Base-by-base conservation (phyloP, 2,888 invertebrate genomes). In the Philereme transversata region DNA sequence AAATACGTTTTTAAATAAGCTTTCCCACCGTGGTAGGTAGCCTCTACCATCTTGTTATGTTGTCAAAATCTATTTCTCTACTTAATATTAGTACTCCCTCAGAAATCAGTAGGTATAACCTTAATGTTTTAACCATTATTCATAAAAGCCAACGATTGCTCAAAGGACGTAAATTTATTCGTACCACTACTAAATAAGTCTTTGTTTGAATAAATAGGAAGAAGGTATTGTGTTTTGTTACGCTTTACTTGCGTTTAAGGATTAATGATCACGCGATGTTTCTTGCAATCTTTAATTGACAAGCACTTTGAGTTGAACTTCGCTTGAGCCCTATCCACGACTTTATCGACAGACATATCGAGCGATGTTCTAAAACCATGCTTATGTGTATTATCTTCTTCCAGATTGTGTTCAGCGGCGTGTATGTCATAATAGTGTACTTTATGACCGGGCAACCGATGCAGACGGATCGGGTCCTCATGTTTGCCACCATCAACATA, bases 391-490 rank as follows among this genome's bases (percentile, higher is more conserved):
- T 7, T 8, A 40, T 40, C 59, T 61, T 65, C 64, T 93, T 93
- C 4, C 93, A 97, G 97, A 95, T 97, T 65, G 93, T 97, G 63
- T 96, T 97, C 84, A 97, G 97, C 54, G 95, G 96, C 59, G 95
- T 97, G 38, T 98, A 97, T 84, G 96, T 97, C 59, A 94, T 96
- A 74, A 98, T 98, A 71, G 97, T 98, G 8, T 99, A 99, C 90
- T 98, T 97, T 90, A 96, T 99, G 95, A 98, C 99, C 35, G 96
- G 97, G 6, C 99, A 99, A 85, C 99, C 98, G n/a, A 94, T 96
- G 90, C 97, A 98, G 78, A 93, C 95, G 56, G 94, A 95, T 62
- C 94, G 99, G 55, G 96, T 97, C 79, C 90, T 95, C 44, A 96
- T 97, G 96, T 96, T 97, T 75, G 93, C 96, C 5, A 94, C 95